These are phyloP conservation scores for Crotalus helleri DNA, from an alignment of 2,113 vertebrate species.

Conservation along the genomic window DNA sequence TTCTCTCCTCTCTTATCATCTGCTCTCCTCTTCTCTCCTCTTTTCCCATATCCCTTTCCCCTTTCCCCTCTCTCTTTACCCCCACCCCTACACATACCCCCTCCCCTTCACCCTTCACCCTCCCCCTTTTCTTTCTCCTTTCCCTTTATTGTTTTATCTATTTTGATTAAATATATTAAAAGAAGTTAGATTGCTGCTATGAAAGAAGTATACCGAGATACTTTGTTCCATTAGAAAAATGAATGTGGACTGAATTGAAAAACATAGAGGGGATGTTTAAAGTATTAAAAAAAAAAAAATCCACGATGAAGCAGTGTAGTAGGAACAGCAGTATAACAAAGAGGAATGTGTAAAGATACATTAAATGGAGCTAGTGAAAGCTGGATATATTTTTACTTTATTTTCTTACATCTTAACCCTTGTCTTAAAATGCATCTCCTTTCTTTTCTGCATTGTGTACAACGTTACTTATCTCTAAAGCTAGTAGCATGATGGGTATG, in stretches of 20 bases:
- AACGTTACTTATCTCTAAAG: background rate
- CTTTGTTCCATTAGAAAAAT: background rate
- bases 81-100: too few relatives aligned
- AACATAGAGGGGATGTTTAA: background rate
- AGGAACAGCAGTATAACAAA: background rate
- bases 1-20: rapidly evolving
- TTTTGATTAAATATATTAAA: background rate
- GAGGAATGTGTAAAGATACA: background rate
- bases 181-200: background rate
- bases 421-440: background rate
- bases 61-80: too few relatives aligned
- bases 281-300: background rate
- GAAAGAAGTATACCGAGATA: background rate
- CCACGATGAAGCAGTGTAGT: background rate
- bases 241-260: background rate
- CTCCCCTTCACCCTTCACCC: background rate
- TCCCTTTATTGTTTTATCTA: background rate
- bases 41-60: too few relatives aligned
- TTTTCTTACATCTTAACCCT: background rate
- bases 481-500: background rate
- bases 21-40: too few relatives aligned
- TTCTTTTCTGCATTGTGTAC: background rate
- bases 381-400: background rate
- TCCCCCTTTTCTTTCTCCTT: background rate
- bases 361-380: background rate